Evolutionary conservation across 2,797 vertebrate species (phyloP).

Genomic region (Trachops cirrhosus): DNA sequence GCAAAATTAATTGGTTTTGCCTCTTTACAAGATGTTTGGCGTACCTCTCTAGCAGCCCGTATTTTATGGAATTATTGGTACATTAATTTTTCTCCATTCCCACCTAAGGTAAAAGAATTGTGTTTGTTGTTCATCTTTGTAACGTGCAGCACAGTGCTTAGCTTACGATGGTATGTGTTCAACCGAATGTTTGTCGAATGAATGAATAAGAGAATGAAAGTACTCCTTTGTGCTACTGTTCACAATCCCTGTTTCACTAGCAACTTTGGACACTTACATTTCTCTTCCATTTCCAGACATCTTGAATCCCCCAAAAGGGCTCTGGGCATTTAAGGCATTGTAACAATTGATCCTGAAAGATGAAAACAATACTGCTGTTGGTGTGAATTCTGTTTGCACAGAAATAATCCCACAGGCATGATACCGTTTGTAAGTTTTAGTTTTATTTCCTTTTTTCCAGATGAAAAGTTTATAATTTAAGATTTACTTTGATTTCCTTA

Average conservation of each 20-base stretch:
- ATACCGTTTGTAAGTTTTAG: not conserved
- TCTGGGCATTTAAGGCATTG: slow-evolving; percentile 98
- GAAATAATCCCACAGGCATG: not conserved
- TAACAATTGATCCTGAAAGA: slow-evolving; percentile 97
- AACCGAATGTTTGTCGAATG: not conserved
- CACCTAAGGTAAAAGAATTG: not conserved
- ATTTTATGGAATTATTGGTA: not conserved
- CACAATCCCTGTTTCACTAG: not conserved
- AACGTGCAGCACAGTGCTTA: not conserved
- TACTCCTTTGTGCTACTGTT: not conserved
- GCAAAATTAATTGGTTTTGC: not conserved
- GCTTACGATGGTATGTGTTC: not conserved
- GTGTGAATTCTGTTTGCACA: not conserved
- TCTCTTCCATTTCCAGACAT: slow-evolving; percentile 99
- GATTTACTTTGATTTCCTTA: not conserved
- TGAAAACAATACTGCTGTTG: slow-evolving; percentile 49
- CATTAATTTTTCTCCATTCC: not conserved
- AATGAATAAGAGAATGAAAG: not conserved
- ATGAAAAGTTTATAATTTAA: not conserved
- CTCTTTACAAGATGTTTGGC: not conserved
- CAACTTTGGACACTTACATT: slow-evolving; percentile 91
- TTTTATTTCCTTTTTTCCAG: not conserved
- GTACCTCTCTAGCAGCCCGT: not conserved
- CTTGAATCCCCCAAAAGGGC: slow-evolving; percentile 99
- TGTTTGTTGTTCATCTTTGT: not conserved